Evolutionary conservation across 2,113 vertebrate species (phyloP).

Genomic region (Notiomystis cincta): DNA sequence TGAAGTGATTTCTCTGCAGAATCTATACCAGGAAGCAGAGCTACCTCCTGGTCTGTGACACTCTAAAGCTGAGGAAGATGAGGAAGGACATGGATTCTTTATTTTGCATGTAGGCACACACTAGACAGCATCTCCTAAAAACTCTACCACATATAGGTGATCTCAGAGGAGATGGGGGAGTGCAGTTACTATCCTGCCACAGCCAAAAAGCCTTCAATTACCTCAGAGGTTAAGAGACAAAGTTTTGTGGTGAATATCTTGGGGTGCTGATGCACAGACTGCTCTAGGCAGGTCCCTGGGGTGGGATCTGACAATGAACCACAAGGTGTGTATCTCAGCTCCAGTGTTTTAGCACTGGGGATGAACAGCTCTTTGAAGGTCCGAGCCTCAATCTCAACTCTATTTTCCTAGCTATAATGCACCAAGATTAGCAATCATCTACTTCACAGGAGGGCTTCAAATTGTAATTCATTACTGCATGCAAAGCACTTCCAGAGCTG

Average conservation of each 20-base stretch:
- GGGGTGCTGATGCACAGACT: not conserved
- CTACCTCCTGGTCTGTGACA: fast-evolving
- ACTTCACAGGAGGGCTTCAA: not conserved
- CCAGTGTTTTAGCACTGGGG: not conserved
- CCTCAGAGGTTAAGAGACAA: not conserved
- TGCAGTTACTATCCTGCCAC: not conserved
- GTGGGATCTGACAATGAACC: not conserved
- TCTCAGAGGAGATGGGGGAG: not conserved
- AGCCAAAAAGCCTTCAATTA: not conserved
- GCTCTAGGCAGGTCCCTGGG: not conserved
- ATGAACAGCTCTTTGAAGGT: not conserved
- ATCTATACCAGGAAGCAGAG: not conserved
- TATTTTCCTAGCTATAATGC: not conserved
- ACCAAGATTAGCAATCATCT: not conserved
- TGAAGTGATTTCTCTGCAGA: not conserved
- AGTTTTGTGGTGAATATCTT: not conserved
- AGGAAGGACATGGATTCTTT: not conserved
- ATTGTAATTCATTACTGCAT: not conserved
- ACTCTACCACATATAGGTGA: not conserved
- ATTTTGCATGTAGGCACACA: not conserved
- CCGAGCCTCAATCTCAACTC: not conserved
- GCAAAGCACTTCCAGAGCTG: not conserved
- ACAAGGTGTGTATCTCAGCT: not conserved
- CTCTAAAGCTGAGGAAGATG: not conserved
- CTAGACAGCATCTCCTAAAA: not conserved